Evolutionary conservation across 2,888 invertebrate species (phyloP).

Genomic region (Drosophila conformis): DNA sequence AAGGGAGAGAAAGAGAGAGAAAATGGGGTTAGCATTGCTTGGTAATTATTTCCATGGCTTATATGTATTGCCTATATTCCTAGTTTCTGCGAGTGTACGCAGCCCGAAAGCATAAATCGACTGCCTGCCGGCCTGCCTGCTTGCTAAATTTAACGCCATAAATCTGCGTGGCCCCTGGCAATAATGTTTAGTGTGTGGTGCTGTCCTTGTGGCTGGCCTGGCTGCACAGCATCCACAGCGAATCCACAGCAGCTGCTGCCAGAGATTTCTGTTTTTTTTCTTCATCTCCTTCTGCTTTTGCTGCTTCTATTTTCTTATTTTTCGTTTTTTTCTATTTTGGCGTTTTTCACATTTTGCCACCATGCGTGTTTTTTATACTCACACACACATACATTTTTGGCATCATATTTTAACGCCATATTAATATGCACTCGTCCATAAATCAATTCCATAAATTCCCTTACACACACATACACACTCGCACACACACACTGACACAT

Average conservation of each 20-base stretch:
- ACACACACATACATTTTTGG: constrained; percentile 72
- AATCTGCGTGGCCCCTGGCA: constrained; percentile 68
- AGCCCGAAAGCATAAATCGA: constrained; percentile 50
- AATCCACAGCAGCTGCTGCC: constrained; percentile 41
- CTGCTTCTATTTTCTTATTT: constrained; percentile 2
- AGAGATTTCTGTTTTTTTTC: neutral
- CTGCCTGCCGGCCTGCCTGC: constrained; percentile 7
- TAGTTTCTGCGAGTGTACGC: constrained; percentile 8
- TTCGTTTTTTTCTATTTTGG: constrained; percentile 37
- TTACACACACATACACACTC: constrained; percentile 13
- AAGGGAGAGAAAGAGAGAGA: constrained; percentile 8
- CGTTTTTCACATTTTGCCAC: constrained; percentile 4
- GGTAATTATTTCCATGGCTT: neutral
- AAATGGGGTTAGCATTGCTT: constrained; percentile 17
- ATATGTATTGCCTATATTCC: neutral
- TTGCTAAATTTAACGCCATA: constrained; percentile 63
- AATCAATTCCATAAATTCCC: constrained; percentile 55
- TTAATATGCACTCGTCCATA: constrained; percentile 76
- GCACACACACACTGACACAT: constrained; percentile 2
- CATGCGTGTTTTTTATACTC: neutral
- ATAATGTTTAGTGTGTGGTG: constrained; percentile 69
- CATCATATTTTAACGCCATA: constrained; percentile 80
- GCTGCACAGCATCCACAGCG: constrained; percentile 11
- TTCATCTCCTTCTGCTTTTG: neutral
- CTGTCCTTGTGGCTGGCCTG: constrained; percentile 56